These are phyloP conservation scores for Acronicta leporina DNA, from an alignment of 2,888 invertebrate genomes.

Conservation along the genomic window DNA sequence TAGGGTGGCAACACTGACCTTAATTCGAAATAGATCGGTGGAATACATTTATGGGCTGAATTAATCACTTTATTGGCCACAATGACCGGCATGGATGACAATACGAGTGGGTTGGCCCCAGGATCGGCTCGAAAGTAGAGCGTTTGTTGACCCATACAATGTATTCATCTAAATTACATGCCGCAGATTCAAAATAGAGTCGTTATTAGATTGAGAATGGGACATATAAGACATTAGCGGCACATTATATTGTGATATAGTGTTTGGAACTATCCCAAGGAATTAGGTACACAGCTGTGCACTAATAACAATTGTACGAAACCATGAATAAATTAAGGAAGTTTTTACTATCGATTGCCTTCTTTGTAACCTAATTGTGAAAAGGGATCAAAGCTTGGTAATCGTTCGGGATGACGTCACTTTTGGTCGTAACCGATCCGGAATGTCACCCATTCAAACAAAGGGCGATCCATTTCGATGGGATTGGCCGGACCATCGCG, in stretches of 20 bases:
- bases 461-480: slow-evolving; percentile 59
- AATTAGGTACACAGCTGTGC: slow-evolving; percentile 30
- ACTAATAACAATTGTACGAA: slow-evolving; percentile 16
- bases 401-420: slow-evolving; percentile 61
- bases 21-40: slow-evolving; percentile 83
- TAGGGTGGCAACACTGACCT: slow-evolving; percentile 72
- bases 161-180: slow-evolving; percentile 39
- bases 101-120: slow-evolving; percentile 70
- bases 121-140: slow-evolving; percentile 68
- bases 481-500: slow-evolving; percentile 52
- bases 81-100: slow-evolving; percentile 72
- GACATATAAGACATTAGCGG: slow-evolving; percentile 34
- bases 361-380: slow-evolving; percentile 39
- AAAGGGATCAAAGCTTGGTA: slow-evolving; percentile 41
- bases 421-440: slow-evolving; percentile 58
- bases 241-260: slow-evolving; percentile 30
- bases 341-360: slow-evolving; percentile 21
- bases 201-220: slow-evolving; percentile 47
- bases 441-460: slow-evolving; percentile 64
- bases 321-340: slow-evolving; percentile 11
- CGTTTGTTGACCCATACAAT: slow-evolving; percentile 71
- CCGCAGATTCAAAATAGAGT: slow-evolving; percentile 36
- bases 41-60: slow-evolving; percentile 79
- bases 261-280: slow-evolving; percentile 19
- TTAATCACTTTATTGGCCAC: slow-evolving; percentile 86